phyloP scores from a whole-genome alignment of 2,113 vertebrate species.

The Emydocephalus ijimae region DNA sequence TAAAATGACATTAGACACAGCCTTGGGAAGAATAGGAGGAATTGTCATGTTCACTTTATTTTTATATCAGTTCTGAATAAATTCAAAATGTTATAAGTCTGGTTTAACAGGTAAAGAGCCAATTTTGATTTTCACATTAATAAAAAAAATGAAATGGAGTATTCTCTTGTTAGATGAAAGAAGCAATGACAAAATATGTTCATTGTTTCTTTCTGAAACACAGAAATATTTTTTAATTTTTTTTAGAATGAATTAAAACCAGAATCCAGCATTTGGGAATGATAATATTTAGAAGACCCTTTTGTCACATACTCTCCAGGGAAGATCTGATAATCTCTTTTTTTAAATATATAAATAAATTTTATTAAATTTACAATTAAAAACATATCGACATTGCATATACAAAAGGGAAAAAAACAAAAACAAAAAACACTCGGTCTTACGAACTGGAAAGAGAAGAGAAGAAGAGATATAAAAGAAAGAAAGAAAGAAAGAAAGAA shows the following conservation, averaged over 20 bases:
- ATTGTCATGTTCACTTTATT: not conserved
- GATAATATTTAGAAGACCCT: not conserved
- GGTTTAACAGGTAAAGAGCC: not conserved
- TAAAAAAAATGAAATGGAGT: not conserved
- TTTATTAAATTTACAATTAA: too few species aligned
- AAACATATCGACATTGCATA: too few species aligned
- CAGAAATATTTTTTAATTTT: not conserved
- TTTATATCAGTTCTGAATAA: constrained; percentile 4
- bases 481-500: too few species aligned
- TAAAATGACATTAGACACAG: not conserved
- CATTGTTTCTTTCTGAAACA: not conserved
- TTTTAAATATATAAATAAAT: too few species aligned
- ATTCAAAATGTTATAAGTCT: not conserved
- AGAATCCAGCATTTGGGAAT: not conserved
- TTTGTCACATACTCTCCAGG: not conserved
- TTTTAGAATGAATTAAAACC: not conserved
- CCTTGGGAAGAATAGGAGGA: constrained; percentile 2
- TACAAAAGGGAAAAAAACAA: too few species aligned
- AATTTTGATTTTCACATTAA: not conserved
- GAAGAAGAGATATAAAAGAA: too few species aligned
- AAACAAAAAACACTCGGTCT: too few species aligned
- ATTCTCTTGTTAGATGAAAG: not conserved
- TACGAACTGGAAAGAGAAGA: too few species aligned
- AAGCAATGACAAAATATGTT: not conserved
- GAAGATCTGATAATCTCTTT: not conserved